phyloP scores from a whole-genome alignment of 2,888 invertebrate genomes.

The Hedychridium roseum region DNA sequence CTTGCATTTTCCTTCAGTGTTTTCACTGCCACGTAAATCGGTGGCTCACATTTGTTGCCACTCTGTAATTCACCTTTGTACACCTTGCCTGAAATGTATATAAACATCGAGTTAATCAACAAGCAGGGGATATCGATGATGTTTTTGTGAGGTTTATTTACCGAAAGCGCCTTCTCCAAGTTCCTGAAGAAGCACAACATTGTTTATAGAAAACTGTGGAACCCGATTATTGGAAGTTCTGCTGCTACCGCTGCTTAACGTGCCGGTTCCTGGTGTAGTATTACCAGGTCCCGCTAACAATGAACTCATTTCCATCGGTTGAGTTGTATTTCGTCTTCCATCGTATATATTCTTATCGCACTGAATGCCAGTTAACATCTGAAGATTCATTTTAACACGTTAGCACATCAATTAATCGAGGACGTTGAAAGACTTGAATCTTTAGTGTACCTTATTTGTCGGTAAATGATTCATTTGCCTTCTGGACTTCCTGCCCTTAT shows the following conservation, averaged over 20 bases:
- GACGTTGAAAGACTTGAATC: constrained; percentile 18
- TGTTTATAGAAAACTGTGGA: constrained; percentile 85
- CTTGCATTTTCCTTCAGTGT: constrained; percentile 93
- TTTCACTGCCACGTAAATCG: constrained; percentile 89
- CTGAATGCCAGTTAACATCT: constrained; percentile 59
- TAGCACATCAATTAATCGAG: neutral
- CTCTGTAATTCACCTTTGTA: constrained; percentile 89
- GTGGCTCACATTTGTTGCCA: constrained; percentile 69
- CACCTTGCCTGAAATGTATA: constrained; percentile 91
- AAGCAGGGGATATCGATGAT: too few relatives aligned
- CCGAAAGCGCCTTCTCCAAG: constrained; percentile 97
- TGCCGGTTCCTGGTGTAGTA: constrained; percentile 66
- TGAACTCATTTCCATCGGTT: constrained; percentile 86
- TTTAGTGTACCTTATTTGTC: constrained; percentile 59
- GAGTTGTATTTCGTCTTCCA: constrained; percentile 78
- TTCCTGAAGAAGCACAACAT: constrained; percentile 88
- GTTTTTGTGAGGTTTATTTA: constrained; percentile 43
- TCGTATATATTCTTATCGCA: constrained; percentile 78
- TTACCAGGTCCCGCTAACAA: constrained; percentile 69
- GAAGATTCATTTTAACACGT: neutral
- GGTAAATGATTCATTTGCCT: constrained; percentile 57
- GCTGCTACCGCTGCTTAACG: constrained; percentile 65
- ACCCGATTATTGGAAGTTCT: constrained; percentile 70
- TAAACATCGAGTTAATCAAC: too few relatives aligned
- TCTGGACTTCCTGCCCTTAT: constrained; percentile 53